Evolutionary conservation across 1,140 invertebrate genomes (phyloP).

Genomic region (Steinernema khuongi): DNA sequence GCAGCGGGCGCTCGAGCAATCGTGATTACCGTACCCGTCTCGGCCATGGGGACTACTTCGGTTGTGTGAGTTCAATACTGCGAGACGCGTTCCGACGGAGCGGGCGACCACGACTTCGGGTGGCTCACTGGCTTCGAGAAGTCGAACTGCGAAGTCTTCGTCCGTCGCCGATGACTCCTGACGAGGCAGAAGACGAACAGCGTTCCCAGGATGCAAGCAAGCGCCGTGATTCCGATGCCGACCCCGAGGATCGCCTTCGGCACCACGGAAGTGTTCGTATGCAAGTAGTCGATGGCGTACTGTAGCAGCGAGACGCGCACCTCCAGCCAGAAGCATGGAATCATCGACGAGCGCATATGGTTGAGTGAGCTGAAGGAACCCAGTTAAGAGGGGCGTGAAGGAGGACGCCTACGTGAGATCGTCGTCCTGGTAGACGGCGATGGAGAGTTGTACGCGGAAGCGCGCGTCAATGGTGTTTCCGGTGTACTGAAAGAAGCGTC

Average conservation of each 20-base stretch:
- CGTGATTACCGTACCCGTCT: conserved; percentile 8
- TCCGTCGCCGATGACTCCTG: neutral
- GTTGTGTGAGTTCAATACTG: neutral
- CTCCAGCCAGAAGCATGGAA: conserved; percentile 21
- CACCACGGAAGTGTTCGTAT: conserved; percentile 19
- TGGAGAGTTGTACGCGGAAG: conserved; percentile 27
- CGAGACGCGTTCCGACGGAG: neutral
- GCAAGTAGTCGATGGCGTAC: conserved; percentile 24
- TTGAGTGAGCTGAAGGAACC: conserved; percentile 12
- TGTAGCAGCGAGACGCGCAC: conserved; percentile 20
- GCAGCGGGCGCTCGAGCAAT: no score
- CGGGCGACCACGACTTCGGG: neutral
- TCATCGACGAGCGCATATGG: conserved; percentile 8
- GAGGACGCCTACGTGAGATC: neutral
- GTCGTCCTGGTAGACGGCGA: conserved; percentile 24
- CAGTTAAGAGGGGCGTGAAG: neutral
- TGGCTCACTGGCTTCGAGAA: neutral
- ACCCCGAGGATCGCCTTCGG: conserved; percentile 29
- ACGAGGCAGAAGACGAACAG: neutral
- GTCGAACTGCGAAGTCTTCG: neutral
- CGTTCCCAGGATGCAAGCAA: neutral
- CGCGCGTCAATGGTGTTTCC: conserved; percentile 22
- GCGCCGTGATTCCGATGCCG: conserved; percentile 16
- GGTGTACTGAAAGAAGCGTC: conserved; percentile 18
- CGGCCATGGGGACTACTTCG: neutral